Conservation (phyloP, 2,888 invertebrate genomes). For the Liposcelis brunnea region DNA sequence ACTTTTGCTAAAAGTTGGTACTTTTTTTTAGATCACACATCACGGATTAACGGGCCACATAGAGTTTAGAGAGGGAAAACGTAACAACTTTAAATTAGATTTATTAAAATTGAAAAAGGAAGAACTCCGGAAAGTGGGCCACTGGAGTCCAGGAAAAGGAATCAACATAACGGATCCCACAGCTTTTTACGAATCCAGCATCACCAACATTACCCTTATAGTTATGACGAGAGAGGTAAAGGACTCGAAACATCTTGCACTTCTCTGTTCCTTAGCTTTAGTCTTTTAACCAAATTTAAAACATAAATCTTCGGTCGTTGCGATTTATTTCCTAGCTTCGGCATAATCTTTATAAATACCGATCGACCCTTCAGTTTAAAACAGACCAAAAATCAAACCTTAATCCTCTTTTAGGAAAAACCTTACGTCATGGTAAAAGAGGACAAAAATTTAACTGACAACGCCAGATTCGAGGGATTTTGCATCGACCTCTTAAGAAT, state of each 20-base stretch:
- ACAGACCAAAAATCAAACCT: background rate
- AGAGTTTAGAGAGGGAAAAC: constrained; percentile 59
- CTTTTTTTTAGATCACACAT: constrained; percentile 46
- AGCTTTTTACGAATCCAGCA: constrained; percentile 52
- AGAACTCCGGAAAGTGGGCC: constrained; percentile 55
- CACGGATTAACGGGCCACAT: constrained; percentile 65
- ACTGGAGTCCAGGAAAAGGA: constrained; percentile 49
- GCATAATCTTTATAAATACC: constrained; percentile 12
- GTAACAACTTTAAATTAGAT: constrained; percentile 58
- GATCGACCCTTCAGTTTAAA: too few relatives aligned
- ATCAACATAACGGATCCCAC: constrained; percentile 52
- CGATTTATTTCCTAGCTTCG: constrained; percentile 13
- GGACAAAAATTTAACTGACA: constrained; percentile 34
- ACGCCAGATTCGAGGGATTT: constrained; percentile 52
- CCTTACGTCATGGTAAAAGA: constrained; percentile 37
- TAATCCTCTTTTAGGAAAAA: constrained; percentile 28
- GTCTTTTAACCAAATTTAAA: background rate
- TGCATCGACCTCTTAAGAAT: constrained; percentile 51
- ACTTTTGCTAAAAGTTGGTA: too few relatives aligned
- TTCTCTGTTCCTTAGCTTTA: background rate
- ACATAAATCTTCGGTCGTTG: background rate
- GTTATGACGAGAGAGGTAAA: constrained; percentile 60
- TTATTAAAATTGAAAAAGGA: constrained; percentile 55
- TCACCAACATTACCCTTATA: constrained; percentile 55
- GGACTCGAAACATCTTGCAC: constrained; percentile 13